A percentile compares a stretch with the other conserved stretches of the same genome.
These are phyloP conservation scores for Sphaeridia pumilis DNA, from an alignment of 2,888 invertebrate species.

Conservation along the genomic window DNA sequence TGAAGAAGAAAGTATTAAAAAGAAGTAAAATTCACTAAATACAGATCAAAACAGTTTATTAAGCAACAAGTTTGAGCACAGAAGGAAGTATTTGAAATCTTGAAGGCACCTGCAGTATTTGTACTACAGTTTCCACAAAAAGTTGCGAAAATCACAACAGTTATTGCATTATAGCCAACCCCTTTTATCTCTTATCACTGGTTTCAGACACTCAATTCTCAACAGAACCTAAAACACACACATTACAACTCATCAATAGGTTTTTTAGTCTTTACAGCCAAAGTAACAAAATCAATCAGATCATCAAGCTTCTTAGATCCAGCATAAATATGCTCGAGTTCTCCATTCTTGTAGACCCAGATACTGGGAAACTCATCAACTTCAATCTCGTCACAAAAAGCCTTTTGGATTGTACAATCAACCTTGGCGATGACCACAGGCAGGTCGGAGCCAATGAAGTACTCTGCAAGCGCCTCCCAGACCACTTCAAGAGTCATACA, in stretches of 20 bases:
- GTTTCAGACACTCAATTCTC: too few species aligned
- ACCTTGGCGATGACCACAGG: conserved; percentile 63
- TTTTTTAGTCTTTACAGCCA: conserved; percentile 45
- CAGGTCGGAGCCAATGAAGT: conserved; percentile 45
- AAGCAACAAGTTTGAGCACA: too few species aligned
- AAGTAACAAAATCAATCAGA: conserved; percentile 51
- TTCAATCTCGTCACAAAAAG: conserved; percentile 64
- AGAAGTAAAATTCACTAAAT: too few species aligned
- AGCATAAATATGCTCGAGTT: conserved; percentile 54
- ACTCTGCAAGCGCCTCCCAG: conserved; percentile 68
- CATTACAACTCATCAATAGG: conserved; percentile 59
- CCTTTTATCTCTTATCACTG: too few species aligned
- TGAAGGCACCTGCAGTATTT: too few species aligned
- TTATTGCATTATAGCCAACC: too few species aligned
- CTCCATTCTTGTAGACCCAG: conserved; percentile 65
- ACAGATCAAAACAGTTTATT: too few species aligned
- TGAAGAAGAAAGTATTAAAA: too few species aligned
- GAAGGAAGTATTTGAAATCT: too few species aligned
- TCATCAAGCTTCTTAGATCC: conserved; percentile 55
- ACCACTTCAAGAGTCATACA: conserved; percentile 52
- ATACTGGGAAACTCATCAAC: conserved; percentile 72
- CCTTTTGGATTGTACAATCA: conserved; percentile 64
- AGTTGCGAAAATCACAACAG: too few species aligned
- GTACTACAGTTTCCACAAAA: too few species aligned
- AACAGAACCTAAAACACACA: too few species aligned